phyloP scores from a whole-genome alignment of 2,113 vertebrate genomes.

The Bostrychus sinensis region DNA sequence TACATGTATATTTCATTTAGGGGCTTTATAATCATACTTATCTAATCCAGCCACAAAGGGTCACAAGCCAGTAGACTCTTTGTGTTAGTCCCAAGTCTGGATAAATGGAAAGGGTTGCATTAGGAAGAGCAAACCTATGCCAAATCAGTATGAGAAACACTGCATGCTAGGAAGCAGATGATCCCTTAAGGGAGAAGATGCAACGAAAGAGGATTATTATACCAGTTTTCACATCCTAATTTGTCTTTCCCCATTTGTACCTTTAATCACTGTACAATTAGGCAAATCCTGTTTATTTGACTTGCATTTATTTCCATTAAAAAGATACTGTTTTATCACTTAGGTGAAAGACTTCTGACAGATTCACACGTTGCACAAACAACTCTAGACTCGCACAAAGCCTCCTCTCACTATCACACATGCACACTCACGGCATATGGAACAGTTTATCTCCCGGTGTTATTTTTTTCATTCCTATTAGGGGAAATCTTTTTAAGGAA shows the following conservation, averaged over 20 bases:
- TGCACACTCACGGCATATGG: slow-evolving; percentile 65
- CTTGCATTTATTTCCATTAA: neutral
- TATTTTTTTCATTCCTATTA: slow-evolving; percentile 68
- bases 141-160: too few relatives aligned
- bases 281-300: neutral
- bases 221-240: neutral
- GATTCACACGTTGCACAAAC: slow-evolving; percentile 18
- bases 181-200: too few relatives aligned
- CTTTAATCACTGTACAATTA: neutral
- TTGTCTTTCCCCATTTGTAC: neutral
- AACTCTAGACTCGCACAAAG: neutral
- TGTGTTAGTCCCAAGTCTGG: too few relatives aligned
- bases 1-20: too few relatives aligned
- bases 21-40: too few relatives aligned
- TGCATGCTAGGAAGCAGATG: too few relatives aligned
- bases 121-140: too few relatives aligned
- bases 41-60: too few relatives aligned
- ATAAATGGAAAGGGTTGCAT: too few relatives aligned
- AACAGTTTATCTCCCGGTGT: slow-evolving; percentile 73
- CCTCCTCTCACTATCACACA: slow-evolving; percentile 1
- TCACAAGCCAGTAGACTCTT: too few relatives aligned
- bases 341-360: neutral
- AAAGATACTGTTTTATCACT: too few relatives aligned
- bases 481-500: slow-evolving; percentile 60
- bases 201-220: too few relatives aligned